phyloP scores from a whole-genome alignment of 2,888 invertebrate genomes.

The Orthosia cruda region DNA sequence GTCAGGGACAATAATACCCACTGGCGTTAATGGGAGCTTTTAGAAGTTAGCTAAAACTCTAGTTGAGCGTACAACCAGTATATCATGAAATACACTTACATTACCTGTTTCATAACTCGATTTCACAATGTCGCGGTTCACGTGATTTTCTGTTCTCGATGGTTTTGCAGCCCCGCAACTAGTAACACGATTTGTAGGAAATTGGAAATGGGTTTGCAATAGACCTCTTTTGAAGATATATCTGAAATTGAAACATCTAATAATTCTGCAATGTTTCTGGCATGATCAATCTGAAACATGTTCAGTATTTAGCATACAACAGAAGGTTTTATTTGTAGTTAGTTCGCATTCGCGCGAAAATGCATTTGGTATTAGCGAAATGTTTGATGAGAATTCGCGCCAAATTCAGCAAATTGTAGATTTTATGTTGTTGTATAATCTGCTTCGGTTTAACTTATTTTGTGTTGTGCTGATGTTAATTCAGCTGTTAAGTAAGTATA shows the following conservation, averaged over 20 bases:
- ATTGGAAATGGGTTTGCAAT: constrained; percentile 32
- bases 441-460: not conserved
- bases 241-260: constrained; percentile 4
- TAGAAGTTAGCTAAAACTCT: constrained; percentile 1
- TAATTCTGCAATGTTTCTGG: not conserved
- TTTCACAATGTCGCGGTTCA: constrained; percentile 14
- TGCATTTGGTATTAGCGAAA: constrained; percentile 3
- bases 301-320: constrained; percentile 4
- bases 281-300: constrained; percentile 2
- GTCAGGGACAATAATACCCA: not conserved
- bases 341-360: constrained; percentile 4
- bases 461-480: not conserved
- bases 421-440: not conserved
- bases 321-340: constrained; percentile 23
- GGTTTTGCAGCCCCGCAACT: constrained; percentile 17
- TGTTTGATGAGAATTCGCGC: not conserved
- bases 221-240: constrained; percentile 13
- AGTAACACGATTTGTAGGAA: constrained; percentile 42
- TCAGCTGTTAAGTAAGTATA: not conserved
- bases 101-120: constrained; percentile 45
- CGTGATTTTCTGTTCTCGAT: constrained; percentile 21
- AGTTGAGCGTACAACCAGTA: not conserved
- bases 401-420: constrained; percentile 11
- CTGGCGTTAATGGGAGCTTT: constrained; percentile 7
- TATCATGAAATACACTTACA: constrained; percentile 25